Conservation (phyloP, 2,888 invertebrate species). For the Dicyrtomina minuta region DNA sequence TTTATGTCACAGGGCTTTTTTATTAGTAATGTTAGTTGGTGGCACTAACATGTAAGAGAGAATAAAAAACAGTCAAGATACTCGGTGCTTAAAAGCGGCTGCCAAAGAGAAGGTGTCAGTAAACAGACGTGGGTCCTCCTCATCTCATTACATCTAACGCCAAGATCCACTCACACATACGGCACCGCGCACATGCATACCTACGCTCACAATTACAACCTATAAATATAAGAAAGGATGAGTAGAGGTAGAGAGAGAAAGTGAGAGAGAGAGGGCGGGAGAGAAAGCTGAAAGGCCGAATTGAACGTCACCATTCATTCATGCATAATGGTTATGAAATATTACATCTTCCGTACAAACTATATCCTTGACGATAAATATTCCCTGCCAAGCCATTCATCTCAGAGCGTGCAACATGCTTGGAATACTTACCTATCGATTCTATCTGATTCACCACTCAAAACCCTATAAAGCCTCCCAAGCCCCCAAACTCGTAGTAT, state of each 20-base stretch:
- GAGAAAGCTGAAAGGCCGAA: not conserved
- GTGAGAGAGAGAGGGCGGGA: not conserved
- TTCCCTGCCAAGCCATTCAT: conserved; percentile 32
- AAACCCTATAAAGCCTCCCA: conserved; percentile 3
- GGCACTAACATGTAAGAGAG: no score
- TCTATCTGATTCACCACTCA: conserved; percentile 20
- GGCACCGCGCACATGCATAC: no score
- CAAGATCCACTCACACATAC: no score
- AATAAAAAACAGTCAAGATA: no score
- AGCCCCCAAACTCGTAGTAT: not conserved
- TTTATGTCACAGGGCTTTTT: no score
- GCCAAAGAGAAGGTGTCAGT: no score
- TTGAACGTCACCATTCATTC: no score
- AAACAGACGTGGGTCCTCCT: no score
- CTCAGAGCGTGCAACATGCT: conserved; percentile 27
- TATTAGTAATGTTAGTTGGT: no score
- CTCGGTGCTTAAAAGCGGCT: no score
- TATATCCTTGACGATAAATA: conserved; percentile 28
- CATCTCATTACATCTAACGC: no score
- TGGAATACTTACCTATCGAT: conserved; percentile 33
- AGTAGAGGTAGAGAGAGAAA: not conserved
- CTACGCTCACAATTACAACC: no score
- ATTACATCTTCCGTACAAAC: conserved; percentile 10
- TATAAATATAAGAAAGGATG: not conserved
- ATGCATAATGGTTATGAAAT: conserved; percentile 14